These are phyloP conservation scores for Psephotus haematonotus DNA, from an alignment of 2,113 vertebrate genomes.

Conservation along the genomic window DNA sequence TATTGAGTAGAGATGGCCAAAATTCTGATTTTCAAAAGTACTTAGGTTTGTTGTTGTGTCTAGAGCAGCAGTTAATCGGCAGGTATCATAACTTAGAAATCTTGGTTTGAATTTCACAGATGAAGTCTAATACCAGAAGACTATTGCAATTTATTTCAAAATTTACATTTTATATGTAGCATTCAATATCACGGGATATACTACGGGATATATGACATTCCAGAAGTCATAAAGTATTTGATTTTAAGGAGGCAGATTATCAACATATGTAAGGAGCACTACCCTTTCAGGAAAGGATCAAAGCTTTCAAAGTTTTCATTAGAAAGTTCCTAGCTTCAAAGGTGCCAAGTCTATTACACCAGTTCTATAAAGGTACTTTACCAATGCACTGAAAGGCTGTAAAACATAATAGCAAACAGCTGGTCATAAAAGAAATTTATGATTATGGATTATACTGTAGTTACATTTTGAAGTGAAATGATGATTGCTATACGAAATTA, in stretches of 20 bases:
- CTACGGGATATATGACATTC: not conserved
- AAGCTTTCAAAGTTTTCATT: not conserved
- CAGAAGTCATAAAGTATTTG: not conserved
- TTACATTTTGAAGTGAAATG: constrained; percentile 12
- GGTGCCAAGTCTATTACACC: not conserved
- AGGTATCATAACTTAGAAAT: not conserved
- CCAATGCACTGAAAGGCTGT: not conserved
- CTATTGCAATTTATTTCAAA: not conserved
- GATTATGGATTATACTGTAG: constrained; percentile 26
- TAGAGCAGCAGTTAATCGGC: not conserved
- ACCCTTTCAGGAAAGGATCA: not conserved
- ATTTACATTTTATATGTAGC: not conserved
- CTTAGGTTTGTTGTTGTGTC: not conserved
- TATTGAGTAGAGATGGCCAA: not conserved
- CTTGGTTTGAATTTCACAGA: not conserved
- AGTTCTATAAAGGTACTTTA: not conserved
- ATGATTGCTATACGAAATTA: not conserved
- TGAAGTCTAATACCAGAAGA: not conserved
- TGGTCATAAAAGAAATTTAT: constrained; percentile 38
- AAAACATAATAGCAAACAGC: constrained; percentile 8
- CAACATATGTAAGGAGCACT: not conserved
- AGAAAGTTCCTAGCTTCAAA: not conserved
- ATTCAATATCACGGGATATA: not conserved
- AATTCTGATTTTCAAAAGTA: not conserved
- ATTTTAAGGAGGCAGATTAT: not conserved